Evolutionary conservation across 2,888 invertebrate species (phyloP).

Genomic region (Troilus luridus): DNA sequence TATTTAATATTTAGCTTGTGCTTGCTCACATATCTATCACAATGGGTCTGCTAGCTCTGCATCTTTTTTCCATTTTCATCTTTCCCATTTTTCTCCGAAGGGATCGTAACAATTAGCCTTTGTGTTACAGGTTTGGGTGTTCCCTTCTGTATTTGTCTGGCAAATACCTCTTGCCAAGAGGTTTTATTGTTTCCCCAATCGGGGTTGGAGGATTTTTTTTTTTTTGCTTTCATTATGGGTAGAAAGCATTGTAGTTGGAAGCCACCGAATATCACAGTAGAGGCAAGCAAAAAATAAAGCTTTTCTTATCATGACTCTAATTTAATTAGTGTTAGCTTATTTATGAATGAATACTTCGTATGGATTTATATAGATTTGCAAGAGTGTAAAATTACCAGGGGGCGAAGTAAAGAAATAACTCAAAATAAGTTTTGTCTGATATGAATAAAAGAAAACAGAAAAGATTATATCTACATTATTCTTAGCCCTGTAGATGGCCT

Average conservation of each 20-base stretch:
- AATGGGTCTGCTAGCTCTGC: conserved; percentile 13
- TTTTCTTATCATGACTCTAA: neutral
- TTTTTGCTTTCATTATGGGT: conserved; percentile 12
- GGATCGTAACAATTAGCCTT: conserved; percentile 21
- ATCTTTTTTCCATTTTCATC: conserved; percentile 16
- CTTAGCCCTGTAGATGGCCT: too few species aligned
- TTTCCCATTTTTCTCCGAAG: conserved; percentile 13
- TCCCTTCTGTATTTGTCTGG: conserved; percentile 32
- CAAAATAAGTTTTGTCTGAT: too few species aligned
- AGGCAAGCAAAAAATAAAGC: neutral
- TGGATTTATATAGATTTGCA: too few species aligned
- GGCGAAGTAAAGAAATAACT: too few species aligned
- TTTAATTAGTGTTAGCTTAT: neutral
- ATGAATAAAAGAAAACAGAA: too few species aligned
- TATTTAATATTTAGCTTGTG: conserved; percentile 21
- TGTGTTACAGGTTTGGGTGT: conserved; percentile 34
- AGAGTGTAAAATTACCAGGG: too few species aligned
- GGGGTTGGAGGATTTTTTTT: conserved; percentile 15
- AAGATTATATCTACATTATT: too few species aligned
- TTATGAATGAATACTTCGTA: too few species aligned
- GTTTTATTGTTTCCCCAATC: conserved; percentile 35
- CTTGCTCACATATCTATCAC: conserved; percentile 42
- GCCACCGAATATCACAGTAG: neutral
- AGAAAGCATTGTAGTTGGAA: conserved; percentile 18
- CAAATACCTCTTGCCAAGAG: conserved; percentile 47